A percentile compares a stretch with the other conserved stretches of the same genome.
Evolutionary conservation across 2,888 invertebrate genomes (phyloP).

Genomic region (Lycocerus yunnanus): DNA sequence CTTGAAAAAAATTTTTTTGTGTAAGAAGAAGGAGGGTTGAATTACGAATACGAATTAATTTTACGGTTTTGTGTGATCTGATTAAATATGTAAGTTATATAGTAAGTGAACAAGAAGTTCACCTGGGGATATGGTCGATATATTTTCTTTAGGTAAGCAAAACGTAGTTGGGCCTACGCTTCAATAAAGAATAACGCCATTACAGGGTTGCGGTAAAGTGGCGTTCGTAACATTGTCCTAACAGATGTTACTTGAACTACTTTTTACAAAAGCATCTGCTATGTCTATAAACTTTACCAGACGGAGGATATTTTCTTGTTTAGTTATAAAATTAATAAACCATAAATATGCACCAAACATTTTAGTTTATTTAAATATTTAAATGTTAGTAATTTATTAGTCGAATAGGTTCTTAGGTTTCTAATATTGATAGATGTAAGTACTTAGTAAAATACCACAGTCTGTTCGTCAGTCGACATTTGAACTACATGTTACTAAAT

Average conservation of each 20-base stretch:
- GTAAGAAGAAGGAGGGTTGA: conserved; percentile 26
- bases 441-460: no score
- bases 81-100: conserved; percentile 34
- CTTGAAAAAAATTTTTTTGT: no score
- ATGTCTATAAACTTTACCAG: conserved; percentile 37
- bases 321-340: conserved; percentile 21
- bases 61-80: conserved; percentile 23
- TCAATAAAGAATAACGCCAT: conserved; percentile 38
- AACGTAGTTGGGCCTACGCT: conserved; percentile 28
- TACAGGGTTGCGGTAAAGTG: conserved; percentile 33
- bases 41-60: conserved; percentile 12
- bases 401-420: no score
- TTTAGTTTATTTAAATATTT: no score
- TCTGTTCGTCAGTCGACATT: no score
- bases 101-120: conserved; percentile 22
- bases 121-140: conserved; percentile 39
- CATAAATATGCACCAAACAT: conserved; percentile 7
- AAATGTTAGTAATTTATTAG: no score
- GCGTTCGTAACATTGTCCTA: conserved; percentile 29
- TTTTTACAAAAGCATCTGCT: conserved; percentile 38
- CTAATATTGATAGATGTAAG: no score
- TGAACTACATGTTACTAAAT: no score
- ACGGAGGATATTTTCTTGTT: conserved; percentile 25
- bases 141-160: conserved; percentile 10
- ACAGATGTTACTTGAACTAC: conserved; percentile 33